These are phyloP conservation scores for Oxygymnocypris stewartii DNA, from an alignment of 2,113 vertebrate genomes.

Conservation along the genomic window DNA sequence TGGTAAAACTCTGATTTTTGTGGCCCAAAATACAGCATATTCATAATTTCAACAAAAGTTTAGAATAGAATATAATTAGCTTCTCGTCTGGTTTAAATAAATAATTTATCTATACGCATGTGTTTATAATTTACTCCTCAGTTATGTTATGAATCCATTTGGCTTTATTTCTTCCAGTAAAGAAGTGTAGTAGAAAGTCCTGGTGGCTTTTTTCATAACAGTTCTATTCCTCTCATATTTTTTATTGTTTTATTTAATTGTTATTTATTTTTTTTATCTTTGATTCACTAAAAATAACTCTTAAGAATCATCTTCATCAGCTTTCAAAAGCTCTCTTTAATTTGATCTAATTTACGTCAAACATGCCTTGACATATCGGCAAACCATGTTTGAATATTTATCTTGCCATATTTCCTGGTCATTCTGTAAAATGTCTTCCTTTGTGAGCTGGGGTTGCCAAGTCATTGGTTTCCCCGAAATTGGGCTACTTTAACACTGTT, in stretches of 20 bases:
- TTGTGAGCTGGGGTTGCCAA: background rate
- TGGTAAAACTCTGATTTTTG: background rate
- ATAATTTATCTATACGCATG: background rate
- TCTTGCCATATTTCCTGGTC: background rate
- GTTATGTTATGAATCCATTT: background rate
- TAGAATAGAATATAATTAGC: background rate
- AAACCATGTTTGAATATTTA: background rate
- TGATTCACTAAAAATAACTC: background rate
- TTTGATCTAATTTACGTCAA: background rate
- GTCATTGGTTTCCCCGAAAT: too few relatives aligned
- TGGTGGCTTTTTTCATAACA: background rate
- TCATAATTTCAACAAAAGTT: background rate
- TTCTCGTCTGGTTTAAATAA: background rate
- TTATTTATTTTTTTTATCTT: too few relatives aligned
- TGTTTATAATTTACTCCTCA: background rate
- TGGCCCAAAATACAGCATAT: background rate
- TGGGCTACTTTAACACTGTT: too few relatives aligned
- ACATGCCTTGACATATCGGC: background rate
- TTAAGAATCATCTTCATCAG: background rate
- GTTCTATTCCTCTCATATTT: background rate
- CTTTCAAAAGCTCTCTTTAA: background rate
- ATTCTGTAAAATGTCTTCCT: background rate
- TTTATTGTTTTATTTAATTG: too few relatives aligned
- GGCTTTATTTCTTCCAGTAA: background rate
- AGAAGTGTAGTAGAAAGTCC: background rate